Percentiles rank a stretch among this genome's conserved stretches.
Evolutionary conservation across 2,888 invertebrate species (phyloP).

Genomic region (Mimachlamys varia): DNA sequence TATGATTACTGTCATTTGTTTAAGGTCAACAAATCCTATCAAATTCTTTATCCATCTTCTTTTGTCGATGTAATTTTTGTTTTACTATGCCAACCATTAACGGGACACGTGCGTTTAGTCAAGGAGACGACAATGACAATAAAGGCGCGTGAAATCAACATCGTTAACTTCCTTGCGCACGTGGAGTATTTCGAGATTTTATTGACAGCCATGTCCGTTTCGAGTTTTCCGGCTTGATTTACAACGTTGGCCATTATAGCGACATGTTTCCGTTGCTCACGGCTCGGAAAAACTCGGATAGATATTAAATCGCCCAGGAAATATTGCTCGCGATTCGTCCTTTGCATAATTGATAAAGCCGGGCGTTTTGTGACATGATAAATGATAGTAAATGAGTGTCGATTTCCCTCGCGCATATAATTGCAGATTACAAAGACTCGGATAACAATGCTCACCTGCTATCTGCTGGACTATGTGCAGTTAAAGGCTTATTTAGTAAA

Average conservation of each 20-base stretch:
- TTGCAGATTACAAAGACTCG: neutral
- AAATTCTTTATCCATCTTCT: neutral
- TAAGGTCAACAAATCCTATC: neutral
- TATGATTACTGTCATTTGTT: neutral
- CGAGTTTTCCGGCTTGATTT: slow-evolving; percentile 51
- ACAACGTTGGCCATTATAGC: slow-evolving; percentile 48
- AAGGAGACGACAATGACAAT: neutral
- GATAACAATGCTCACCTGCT: slow-evolving; percentile 9
- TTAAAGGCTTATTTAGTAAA: slow-evolving; percentile 16
- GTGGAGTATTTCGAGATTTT: slow-evolving; percentile 7
- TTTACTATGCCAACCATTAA: neutral
- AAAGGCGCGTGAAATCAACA: slow-evolving; percentile 12
- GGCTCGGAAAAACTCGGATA: slow-evolving; percentile 46
- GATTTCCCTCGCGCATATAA: slow-evolving; percentile 25
- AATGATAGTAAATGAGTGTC: slow-evolving; percentile 40
- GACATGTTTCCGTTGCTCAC: slow-evolving; percentile 46
- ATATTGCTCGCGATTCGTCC: slow-evolving; percentile 41
- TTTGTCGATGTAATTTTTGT: slow-evolving; percentile 31
- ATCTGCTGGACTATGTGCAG: neutral
- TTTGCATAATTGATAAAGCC: slow-evolving; percentile 52
- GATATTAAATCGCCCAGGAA: slow-evolving; percentile 48
- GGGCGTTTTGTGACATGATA: slow-evolving; percentile 42
- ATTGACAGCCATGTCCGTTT: slow-evolving; percentile 46
- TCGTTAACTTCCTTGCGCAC: slow-evolving; percentile 31
- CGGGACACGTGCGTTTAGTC: neutral